A percentile compares a stretch with the other conserved stretches of the same genome.
Conservation (phyloP, 1,140 invertebrate species). For the Bombyx mori region DNA sequence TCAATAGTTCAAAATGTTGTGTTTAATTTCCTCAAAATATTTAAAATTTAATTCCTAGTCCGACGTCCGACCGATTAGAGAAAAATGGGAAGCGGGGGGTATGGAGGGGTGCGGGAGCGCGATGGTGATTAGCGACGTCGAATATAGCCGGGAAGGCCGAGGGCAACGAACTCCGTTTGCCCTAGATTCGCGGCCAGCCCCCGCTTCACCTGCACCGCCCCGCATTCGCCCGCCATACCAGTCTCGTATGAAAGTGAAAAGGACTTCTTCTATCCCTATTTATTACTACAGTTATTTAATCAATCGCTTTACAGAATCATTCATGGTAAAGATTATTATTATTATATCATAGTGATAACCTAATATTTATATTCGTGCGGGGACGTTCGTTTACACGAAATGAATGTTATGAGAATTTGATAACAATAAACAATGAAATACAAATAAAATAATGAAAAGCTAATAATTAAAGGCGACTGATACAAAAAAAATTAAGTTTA, state of each 20-base stretch:
- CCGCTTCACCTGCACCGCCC: slow-evolving; percentile 20
- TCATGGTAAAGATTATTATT: background rate
- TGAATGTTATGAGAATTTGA: slow-evolving; percentile 2
- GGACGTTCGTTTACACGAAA: background rate
- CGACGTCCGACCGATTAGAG: background rate
- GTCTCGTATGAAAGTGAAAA: slow-evolving; percentile 66
- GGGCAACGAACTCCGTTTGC: slow-evolving; percentile 70
- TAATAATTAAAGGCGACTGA: too few species aligned
- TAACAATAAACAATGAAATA: background rate
- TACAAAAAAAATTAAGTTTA: too few species aligned
- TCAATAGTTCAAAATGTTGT: too few species aligned
- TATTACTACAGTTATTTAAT: slow-evolving; percentile 15
- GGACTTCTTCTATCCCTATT: slow-evolving; percentile 33
- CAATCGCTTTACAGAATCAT: slow-evolving; percentile 7
- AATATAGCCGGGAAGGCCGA: slow-evolving; percentile 71
- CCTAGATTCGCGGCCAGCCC: slow-evolving; percentile 51
- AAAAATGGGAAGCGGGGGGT: slow-evolving; percentile 8
- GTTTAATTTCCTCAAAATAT: background rate
- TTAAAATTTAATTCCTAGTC: background rate
- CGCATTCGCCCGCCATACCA: slow-evolving; percentile 16
- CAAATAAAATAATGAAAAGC: too few species aligned
- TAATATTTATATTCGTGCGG: background rate
- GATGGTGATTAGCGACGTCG: slow-evolving; percentile 55
- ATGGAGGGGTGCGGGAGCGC: slow-evolving; percentile 12
- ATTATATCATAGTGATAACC: background rate